phyloP scores from a whole-genome alignment of 2,113 vertebrate genomes.

The Oxyura jamaicensis region DNA sequence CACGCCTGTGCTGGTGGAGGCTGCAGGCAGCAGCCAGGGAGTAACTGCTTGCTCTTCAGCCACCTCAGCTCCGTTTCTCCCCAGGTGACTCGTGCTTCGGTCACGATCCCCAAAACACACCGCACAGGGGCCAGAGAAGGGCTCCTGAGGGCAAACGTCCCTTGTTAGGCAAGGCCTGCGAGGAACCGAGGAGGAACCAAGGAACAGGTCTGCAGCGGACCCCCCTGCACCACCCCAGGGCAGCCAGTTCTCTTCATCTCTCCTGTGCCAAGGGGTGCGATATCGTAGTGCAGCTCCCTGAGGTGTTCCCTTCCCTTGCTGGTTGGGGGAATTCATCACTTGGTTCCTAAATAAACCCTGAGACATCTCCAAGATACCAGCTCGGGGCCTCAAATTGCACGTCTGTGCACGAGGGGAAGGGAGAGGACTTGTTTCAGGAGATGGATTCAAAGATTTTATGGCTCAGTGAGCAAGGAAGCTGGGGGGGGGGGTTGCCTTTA shows the following conservation, averaged over 20 bases:
- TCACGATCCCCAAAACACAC: rapidly evolving
- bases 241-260: background rate
- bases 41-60: background rate
- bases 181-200: background rate
- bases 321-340: background rate
- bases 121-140: rapidly evolving
- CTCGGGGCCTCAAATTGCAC: background rate
- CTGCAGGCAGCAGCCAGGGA: background rate
- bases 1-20: rapidly evolving
- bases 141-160: background rate
- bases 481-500: background rate
- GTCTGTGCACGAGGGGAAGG: background rate
- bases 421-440: background rate
- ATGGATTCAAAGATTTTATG: background rate
- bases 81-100: background rate
- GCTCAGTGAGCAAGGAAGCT: background rate
- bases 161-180: background rate
- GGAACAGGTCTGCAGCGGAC: background rate
- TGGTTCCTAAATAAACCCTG: background rate
- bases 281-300: background rate
- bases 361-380: background rate
- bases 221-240: background rate
- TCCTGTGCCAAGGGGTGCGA: background rate
- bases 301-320: background rate
- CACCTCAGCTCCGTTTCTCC: background rate